A percentile compares a stretch with the other conserved stretches of the same genome.
Evolutionary conservation across 2,113 vertebrate genomes (phyloP).

Genomic region (Corydoras maculifer): DNA sequence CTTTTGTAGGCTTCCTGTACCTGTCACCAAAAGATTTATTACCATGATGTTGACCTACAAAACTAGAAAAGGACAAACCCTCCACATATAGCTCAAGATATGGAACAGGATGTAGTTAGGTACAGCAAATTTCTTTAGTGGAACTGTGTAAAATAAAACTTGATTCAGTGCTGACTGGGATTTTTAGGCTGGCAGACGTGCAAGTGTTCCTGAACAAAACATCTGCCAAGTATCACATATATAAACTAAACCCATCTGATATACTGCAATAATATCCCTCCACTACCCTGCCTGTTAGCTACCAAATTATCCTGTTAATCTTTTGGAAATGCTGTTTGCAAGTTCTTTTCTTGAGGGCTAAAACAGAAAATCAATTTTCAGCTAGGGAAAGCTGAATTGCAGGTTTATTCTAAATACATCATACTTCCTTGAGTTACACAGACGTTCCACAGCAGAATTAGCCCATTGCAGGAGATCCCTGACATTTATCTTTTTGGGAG

Average conservation of each 20-base stretch:
- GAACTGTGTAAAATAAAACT: too few relatives aligned
- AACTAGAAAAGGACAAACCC: background rate
- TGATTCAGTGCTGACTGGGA: too few relatives aligned
- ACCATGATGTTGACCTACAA: background rate
- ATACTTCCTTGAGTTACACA: background rate
- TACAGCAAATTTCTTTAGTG: too few relatives aligned
- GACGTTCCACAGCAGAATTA: too few relatives aligned
- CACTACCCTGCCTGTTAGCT: background rate
- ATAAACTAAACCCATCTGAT: too few relatives aligned
- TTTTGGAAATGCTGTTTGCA: background rate
- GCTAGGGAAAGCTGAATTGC: background rate
- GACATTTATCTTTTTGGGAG: too few relatives aligned
- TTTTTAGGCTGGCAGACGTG: too few relatives aligned
- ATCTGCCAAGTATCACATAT: too few relatives aligned
- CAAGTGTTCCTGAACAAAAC: too few relatives aligned
- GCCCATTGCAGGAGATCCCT: too few relatives aligned
- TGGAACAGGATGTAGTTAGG: too few relatives aligned
- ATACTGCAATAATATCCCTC: background rate
- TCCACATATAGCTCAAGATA: background rate
- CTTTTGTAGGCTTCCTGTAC: background rate
- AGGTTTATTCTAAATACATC: background rate
- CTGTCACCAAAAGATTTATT: background rate
- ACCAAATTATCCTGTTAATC: background rate
- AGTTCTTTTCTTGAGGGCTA: conserved; percentile 3
- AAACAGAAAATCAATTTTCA: conserved; percentile 6